Percentiles rank a stretch among this genome's conserved stretches.
Evolutionary conservation across 2,113 vertebrate species (phyloP).

Genomic region (Mus musculus): GRCm39 chr5:88660001-88660500

Average conservation of each 20-base stretch:
- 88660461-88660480: neutral
- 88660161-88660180: neutral
- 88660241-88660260: slow-evolving; percentile 5
- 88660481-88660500: neutral
- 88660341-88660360: slow-evolving; percentile 57
- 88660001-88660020: too few relatives aligned
- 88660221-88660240: slow-evolving; percentile 29
- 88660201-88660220: slow-evolving; percentile 32
- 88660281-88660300: neutral
- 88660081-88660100: neutral
- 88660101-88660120: slow-evolving; percentile 21
- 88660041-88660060: too few relatives aligned
- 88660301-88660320: slow-evolving; percentile 7
- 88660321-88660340: slow-evolving; percentile 36
- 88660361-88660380: slow-evolving; percentile 18
- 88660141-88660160: neutral
- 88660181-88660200: neutral
- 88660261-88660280: neutral
- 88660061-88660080: too few relatives aligned
- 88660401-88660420: neutral
- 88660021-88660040: too few relatives aligned
- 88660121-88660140: neutral
- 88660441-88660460: neutral
- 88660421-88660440: neutral
- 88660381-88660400: slow-evolving; percentile 42